Evolutionary conservation across 2,113 vertebrate genomes (phyloP).

Genomic region (Alexandromys fortis): DNA sequence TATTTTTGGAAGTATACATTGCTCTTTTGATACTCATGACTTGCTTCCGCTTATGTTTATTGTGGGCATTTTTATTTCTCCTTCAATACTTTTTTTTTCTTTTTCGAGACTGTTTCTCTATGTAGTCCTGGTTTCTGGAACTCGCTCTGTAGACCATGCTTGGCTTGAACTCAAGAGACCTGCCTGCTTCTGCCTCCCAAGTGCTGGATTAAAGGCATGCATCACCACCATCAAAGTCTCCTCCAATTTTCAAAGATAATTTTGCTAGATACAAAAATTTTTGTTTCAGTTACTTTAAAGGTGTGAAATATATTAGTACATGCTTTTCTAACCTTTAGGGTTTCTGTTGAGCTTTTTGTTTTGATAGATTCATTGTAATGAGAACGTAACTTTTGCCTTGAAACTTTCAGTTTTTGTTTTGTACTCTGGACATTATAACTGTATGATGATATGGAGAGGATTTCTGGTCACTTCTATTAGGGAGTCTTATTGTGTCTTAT

Average conservation of each 20-base stretch:
- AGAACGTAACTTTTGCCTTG: neutral
- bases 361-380: neutral
- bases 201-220: neutral
- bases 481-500: neutral
- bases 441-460: neutral
- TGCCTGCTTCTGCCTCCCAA: neutral
- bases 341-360: neutral
- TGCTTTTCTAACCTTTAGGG: neutral
- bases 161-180: neutral
- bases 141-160: neutral
- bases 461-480: neutral
- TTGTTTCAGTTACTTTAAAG: neutral
- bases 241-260: neutral
- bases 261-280: neutral
- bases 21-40: neutral
- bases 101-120: neutral
- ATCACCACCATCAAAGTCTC: neutral
- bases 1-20: neutral
- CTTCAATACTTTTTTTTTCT: neutral
- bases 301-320: neutral
- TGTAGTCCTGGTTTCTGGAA: neutral
- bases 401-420: neutral
- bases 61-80: neutral
- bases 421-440: neutral
- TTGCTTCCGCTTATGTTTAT: neutral